Percentiles rank a stretch among this genome's conserved stretches.
Conservation (phyloP, 2,888 invertebrate genomes). For the Atrina japonica region DNA sequence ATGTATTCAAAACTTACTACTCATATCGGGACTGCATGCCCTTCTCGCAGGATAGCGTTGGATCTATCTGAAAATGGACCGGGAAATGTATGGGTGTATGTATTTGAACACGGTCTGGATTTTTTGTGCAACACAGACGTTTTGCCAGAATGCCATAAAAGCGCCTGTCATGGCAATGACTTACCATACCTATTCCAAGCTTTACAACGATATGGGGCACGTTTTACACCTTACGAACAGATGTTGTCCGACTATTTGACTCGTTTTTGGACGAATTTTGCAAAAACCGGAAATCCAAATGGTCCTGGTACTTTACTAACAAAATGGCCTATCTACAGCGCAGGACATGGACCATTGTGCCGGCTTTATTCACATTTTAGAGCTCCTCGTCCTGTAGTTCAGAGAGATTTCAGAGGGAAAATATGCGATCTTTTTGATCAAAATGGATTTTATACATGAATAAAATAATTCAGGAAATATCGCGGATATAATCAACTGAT, state of each 20-base stretch:
- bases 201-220: conserved; percentile 35
- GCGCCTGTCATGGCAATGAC: conserved; percentile 65
- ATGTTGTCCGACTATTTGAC: conserved; percentile 50
- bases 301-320: conserved; percentile 5
- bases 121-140: conserved; percentile 47
- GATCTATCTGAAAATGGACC: not conserved
- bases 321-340: conserved; percentile 12
- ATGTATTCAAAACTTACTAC: conserved; percentile 50
- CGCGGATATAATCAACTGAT: too few relatives aligned
- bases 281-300: conserved; percentile 63
- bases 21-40: conserved; percentile 60
- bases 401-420: conserved; percentile 25
- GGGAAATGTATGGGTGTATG: conserved; percentile 56
- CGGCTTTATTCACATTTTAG: conserved; percentile 13
- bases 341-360: not conserved
- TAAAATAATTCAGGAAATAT: too few relatives aligned
- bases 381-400: conserved; percentile 20
- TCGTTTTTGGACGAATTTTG: conserved; percentile 69
- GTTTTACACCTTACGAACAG: conserved; percentile 46
- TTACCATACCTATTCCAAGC: conserved; percentile 58
- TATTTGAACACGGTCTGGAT: conserved; percentile 53
- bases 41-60: conserved; percentile 28
- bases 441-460: conserved; percentile 27
- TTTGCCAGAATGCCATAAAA: conserved; percentile 49
- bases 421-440: conserved; percentile 34